Evolutionary conservation across 1,140 invertebrate genomes (phyloP).

Genomic region (Dendroctonus valens): DNA sequence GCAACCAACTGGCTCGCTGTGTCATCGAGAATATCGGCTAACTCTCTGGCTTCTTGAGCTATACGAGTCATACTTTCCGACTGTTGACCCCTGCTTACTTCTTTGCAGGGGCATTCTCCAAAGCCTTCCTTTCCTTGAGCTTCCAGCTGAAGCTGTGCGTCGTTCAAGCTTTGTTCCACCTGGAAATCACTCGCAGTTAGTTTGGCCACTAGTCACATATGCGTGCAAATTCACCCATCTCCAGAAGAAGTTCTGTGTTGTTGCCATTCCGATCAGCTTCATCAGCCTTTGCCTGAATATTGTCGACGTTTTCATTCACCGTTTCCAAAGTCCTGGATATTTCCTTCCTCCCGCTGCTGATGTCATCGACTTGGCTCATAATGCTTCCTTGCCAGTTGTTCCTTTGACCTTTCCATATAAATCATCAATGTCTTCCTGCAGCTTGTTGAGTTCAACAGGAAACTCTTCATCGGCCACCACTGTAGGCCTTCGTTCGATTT

Average conservation of each 20-base stretch:
- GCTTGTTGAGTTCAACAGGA: conserved; percentile 68
- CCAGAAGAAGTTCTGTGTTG: no score
- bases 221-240: no score
- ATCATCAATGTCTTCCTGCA: conserved; percentile 70
- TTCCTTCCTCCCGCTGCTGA: no score
- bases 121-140: no score
- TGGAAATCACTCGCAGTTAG: no score
- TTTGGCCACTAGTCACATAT: no score
- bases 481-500: conserved; percentile 50
- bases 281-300: neutral
- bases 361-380: no score
- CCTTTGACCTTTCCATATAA: no score
- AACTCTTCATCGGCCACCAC: conserved; percentile 72
- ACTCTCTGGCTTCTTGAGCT: conserved; percentile 76
- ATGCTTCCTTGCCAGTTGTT: no score
- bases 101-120: no score
- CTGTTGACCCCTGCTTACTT: conserved; percentile 84
- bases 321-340: conserved; percentile 1
- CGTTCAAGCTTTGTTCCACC: no score
- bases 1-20: conserved; percentile 76
- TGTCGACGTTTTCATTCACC: neutral
- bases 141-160: no score
- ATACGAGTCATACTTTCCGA: conserved; percentile 89
- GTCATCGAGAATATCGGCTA: conserved; percentile 74
- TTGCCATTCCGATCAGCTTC: neutral